Evolutionary conservation across 2,113 vertebrate species (phyloP).

Genomic region (Rynchops niger): DNA sequence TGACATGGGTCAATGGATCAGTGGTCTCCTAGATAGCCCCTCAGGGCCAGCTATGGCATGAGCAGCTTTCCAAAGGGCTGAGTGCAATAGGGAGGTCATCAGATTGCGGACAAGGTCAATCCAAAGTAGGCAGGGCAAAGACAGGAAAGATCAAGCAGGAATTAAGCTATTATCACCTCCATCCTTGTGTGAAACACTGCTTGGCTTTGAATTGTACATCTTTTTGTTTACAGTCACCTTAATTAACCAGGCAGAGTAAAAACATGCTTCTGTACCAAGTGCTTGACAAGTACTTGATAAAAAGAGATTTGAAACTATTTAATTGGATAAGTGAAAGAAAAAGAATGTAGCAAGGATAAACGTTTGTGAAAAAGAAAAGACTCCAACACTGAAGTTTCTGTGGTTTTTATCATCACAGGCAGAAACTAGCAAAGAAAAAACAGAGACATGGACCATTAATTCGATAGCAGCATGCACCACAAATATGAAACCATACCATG

Average conservation of each 20-base stretch:
- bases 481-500: not conserved
- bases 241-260: slow-evolving; percentile 56
- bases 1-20: slow-evolving; percentile 91
- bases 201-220: slow-evolving; percentile 64
- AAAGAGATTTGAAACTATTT: slow-evolving; percentile 29
- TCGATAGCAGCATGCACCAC: not conserved
- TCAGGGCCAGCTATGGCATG: slow-evolving; percentile 74
- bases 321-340: not conserved
- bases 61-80: slow-evolving; percentile 72
- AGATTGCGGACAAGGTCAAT: slow-evolving; percentile 87
- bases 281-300: slow-evolving; percentile 8
- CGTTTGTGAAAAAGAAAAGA: not conserved
- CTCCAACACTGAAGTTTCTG: not conserved
- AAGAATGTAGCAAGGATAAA: not conserved
- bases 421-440: not conserved
- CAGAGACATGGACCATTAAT: not conserved
- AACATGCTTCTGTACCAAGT: slow-evolving; percentile 45
- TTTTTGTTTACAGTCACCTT: slow-evolving; percentile 67
- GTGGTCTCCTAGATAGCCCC: slow-evolving; percentile 79
- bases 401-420: not conserved
- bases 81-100: slow-evolving; percentile 86
- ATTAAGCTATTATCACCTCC: slow-evolving; percentile 91
- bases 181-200: slow-evolving; percentile 78
- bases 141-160: slow-evolving; percentile 84
- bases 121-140: slow-evolving; percentile 84